Percentiles rank a stretch among this genome's conserved stretches.
Conservation (phyloP, 1,140 invertebrate species). For the Trichoplusia ni region DNA sequence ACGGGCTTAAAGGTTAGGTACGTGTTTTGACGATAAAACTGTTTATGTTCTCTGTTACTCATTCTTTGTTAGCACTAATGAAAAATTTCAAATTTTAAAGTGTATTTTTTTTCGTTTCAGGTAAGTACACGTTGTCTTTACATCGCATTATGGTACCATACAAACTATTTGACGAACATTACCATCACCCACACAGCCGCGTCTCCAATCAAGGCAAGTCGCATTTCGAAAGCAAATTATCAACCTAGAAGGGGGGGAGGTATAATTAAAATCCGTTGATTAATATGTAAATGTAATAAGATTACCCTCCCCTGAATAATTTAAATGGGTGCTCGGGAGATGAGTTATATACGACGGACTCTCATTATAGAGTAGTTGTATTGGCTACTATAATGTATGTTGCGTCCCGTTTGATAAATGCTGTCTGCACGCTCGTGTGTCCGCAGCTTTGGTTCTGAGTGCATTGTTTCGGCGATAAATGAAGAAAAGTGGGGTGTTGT, state of each 20-base stretch:
- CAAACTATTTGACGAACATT: slow-evolving; percentile 62
- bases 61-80: too few relatives aligned
- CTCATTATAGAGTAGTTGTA: slow-evolving; percentile 74
- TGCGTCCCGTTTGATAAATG: slow-evolving; percentile 56
- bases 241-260: slow-evolving; percentile 71
- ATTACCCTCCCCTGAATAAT: slow-evolving; percentile 87
- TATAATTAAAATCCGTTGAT: slow-evolving; percentile 98
- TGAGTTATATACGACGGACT: slow-evolving; percentile 72
- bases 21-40: too few relatives aligned
- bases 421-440: slow-evolving; percentile 30
- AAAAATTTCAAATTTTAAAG: not conserved
- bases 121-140: slow-evolving; percentile 43
- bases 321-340: slow-evolving; percentile 64
- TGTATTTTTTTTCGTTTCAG: slow-evolving; percentile 49
- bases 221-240: slow-evolving; percentile 77
- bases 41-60: too few relatives aligned
- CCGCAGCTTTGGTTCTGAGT: slow-evolving; percentile 5
- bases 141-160: slow-evolving; percentile 47
- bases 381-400: slow-evolving; percentile 61
- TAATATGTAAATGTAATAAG: slow-evolving; percentile 99
- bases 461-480: not conserved
- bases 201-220: slow-evolving; percentile 71
- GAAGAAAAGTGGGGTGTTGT: not conserved
- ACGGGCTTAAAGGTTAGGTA: not conserved
- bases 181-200: slow-evolving; percentile 52